Base-by-base conservation (phyloP, 2,113 vertebrate species). In the Proterorhinus semilunaris region DNA sequence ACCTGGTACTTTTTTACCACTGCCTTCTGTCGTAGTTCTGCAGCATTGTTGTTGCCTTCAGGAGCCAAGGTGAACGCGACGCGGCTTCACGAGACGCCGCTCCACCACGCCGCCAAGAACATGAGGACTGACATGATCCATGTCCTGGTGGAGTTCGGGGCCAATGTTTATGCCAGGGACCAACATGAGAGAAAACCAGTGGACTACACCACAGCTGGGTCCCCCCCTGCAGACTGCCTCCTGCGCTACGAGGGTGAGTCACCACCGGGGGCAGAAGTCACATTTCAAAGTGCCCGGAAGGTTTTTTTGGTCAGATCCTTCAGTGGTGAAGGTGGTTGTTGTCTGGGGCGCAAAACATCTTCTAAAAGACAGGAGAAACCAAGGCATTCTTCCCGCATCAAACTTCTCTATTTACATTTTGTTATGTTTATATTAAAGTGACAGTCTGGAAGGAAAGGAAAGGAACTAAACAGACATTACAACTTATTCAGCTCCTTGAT, bases 61-160 rank as follows among this genome's bases (percentile, higher is more conserved):
- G 97, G 96, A 16, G 96, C 96, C 16, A 96, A 95, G 0, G 97
- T 98, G 78, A 99, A 99, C 0, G 93, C 95, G 0, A 86, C 95
- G 1, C 92, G 96, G 57, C 92, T 98, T 0, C 96, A 99, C 0
- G 94, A 97, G 89, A 99, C 96, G 0, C 94, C 96, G 0, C 92
- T 99, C 5, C 97, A 99, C 69, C 95, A 96, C 0, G 96, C 96
- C 0, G 96, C 96, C 0, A 95, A 95, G 68, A 92, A 85, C 68
- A 93, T 85, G 71, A 93, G 84, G 0, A 90, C 80, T 0, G 95
- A 96, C n/a, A 93, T 96, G 81, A 94, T 96, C 0, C 88, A 96
- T 85, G 89, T 95, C 83, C 91, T 99, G 65, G 86, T 99, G 17
- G 93, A 96, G 53, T 98, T 96, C 0, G 97, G 96, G 0, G 96